These are phyloP conservation scores for Halichoerus grypus DNA, from an alignment of 2,113 vertebrate genomes.

Conservation along the genomic window DNA sequence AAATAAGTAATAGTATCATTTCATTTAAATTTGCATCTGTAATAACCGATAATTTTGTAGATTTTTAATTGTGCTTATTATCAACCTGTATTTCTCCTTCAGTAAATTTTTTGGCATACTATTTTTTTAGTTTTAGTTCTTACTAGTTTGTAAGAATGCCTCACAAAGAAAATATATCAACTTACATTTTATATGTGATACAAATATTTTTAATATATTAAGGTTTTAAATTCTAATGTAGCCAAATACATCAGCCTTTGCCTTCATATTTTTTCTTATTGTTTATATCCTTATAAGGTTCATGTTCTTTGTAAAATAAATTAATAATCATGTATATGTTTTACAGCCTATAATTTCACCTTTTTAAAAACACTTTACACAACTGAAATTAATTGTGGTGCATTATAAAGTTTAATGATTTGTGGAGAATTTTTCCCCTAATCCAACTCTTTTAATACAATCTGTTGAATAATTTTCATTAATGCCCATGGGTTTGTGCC, in stretches of 20 bases:
- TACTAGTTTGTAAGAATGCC: background rate
- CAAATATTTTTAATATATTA: background rate
- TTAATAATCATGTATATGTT: background rate
- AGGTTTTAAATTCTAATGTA: background rate
- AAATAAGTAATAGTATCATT: background rate
- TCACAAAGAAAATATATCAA: background rate
- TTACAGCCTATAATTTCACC: background rate
- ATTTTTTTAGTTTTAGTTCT: background rate
- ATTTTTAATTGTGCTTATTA: background rate
- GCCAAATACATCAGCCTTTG: background rate
- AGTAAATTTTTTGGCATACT: background rate
- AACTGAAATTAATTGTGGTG: background rate
- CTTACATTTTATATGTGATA: background rate
- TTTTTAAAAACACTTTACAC: background rate
- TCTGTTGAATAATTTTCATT: constrained; percentile 11
- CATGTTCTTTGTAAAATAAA: background rate
- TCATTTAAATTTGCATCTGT: background rate
- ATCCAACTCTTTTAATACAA: background rate
- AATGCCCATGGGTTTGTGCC: background rate
- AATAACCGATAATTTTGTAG: background rate
- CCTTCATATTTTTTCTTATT: background rate
- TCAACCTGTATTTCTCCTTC: background rate
- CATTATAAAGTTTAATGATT: background rate
- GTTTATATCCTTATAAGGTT: background rate
- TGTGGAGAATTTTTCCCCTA: background rate